Conservation (phyloP, 2,888 invertebrate genomes). For the Drosophila picticornis region DNA sequence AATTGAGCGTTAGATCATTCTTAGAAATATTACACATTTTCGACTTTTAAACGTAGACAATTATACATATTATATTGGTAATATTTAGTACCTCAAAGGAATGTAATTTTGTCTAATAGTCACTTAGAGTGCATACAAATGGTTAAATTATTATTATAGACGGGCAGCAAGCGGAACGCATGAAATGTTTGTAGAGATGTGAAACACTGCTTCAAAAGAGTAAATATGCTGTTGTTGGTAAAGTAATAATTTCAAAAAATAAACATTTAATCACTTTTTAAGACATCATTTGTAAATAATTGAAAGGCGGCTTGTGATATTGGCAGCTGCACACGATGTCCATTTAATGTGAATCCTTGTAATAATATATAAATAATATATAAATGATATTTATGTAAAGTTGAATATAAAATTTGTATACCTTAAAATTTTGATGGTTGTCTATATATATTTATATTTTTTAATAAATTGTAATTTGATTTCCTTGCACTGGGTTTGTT, state of each 20-base stretch:
- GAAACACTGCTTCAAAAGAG: neutral
- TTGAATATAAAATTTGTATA: neutral
- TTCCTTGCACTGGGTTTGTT: neutral
- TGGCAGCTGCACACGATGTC: neutral
- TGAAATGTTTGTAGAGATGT: neutral
- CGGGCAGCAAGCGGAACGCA: neutral
- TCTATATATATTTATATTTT: neutral
- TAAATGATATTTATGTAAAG: neutral
- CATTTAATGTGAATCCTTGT: neutral
- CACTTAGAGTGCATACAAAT: slow-evolving; percentile 16
- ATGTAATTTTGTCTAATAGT: slow-evolving; percentile 1
- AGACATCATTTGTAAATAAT: neutral
- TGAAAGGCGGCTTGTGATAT: neutral
- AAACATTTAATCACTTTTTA: neutral
- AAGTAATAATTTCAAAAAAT: neutral
- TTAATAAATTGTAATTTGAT: neutral
- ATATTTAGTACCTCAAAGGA: neutral
- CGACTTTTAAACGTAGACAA: neutral
- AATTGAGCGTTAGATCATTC: neutral
- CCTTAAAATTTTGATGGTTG: neutral
- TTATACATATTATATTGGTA: neutral
- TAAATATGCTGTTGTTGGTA: neutral
- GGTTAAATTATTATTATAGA: slow-evolving; percentile 8
- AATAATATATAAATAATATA: neutral
- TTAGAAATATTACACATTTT: neutral